A percentile compares a stretch with the other conserved stretches of the same genome.
Evolutionary conservation across 2,888 invertebrate species (phyloP).

Genomic region (Philonicus albiceps): DNA sequence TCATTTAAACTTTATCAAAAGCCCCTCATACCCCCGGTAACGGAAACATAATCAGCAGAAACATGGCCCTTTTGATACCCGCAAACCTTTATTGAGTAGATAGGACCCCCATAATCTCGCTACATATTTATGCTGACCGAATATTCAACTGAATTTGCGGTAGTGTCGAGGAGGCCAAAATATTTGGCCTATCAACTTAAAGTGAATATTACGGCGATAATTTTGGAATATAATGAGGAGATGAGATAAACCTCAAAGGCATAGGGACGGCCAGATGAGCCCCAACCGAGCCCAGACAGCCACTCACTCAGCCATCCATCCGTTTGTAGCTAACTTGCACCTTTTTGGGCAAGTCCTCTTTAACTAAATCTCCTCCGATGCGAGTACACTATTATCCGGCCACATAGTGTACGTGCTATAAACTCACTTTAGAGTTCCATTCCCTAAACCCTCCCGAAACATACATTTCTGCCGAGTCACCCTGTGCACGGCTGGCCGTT

Average conservation of each 20-base stretch:
- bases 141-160: slow-evolving; percentile 7
- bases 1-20: background rate
- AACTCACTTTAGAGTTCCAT: background rate
- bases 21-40: background rate
- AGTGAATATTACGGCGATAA: slow-evolving; percentile 31
- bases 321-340: background rate
- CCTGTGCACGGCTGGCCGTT: background rate
- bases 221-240: slow-evolving; percentile 28
- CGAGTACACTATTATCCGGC: slow-evolving; percentile 2
- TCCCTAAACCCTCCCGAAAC: background rate
- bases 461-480: background rate
- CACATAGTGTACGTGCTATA: slow-evolving; percentile 22
- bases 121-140: slow-evolving; percentile 21
- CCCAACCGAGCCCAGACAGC: background rate
- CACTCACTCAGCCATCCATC: slow-evolving; percentile 2
- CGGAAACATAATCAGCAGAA: background rate
- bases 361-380: background rate
- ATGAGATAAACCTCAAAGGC: slow-evolving; percentile 35
- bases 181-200: slow-evolving; percentile 38
- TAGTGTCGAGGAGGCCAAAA: background rate
- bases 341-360: background rate
- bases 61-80: background rate
- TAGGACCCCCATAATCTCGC: background rate
- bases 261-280: background rate
- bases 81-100: background rate